phyloP scores from a whole-genome alignment of 2,113 vertebrate genomes.

The Misgurnus anguillicaudatus region DNA sequence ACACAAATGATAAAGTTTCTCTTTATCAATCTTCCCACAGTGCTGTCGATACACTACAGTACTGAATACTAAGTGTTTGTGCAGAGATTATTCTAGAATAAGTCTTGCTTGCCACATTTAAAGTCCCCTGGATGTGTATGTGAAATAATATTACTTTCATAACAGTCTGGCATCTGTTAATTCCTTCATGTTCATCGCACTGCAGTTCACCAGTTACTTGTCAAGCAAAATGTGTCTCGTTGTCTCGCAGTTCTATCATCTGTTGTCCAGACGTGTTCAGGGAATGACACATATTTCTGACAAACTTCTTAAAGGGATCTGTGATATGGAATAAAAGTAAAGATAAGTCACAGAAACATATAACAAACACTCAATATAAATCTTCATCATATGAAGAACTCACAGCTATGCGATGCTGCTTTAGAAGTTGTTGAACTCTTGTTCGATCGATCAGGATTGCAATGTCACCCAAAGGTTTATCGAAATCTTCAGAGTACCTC shows the following conservation, averaged over 20 bases:
- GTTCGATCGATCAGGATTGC: conserved; percentile 80
- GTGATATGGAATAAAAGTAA: conserved; percentile 29
- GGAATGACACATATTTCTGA: conserved; percentile 82
- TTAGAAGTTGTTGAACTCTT: conserved; percentile 80
- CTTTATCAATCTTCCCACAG: not conserved
- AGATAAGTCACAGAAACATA: not conserved
- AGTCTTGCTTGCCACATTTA: not conserved
- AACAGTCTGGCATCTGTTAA: not conserved
- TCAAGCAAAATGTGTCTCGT: not conserved
- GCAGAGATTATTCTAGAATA: not conserved
- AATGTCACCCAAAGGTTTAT: conserved; percentile 76
- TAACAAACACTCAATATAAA: not conserved
- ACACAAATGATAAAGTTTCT: not conserved
- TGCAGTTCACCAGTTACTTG: not conserved
- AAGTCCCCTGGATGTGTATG: not conserved
- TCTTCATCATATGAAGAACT: conserved; percentile 51
- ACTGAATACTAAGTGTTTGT: too few relatives aligned
- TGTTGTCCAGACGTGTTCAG: conserved; percentile 69
- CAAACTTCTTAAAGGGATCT: conserved; percentile 84
- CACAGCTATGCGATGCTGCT: conserved; percentile 87
- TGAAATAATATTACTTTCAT: not conserved
- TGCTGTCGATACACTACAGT: not conserved
- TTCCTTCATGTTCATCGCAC: not conserved
- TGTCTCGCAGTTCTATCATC: conserved; percentile 52
- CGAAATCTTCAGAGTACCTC: conserved; percentile 82